These are phyloP conservation scores for Leucosticte australis DNA, from an alignment of 2,113 vertebrate species.

Conservation along the genomic window DNA sequence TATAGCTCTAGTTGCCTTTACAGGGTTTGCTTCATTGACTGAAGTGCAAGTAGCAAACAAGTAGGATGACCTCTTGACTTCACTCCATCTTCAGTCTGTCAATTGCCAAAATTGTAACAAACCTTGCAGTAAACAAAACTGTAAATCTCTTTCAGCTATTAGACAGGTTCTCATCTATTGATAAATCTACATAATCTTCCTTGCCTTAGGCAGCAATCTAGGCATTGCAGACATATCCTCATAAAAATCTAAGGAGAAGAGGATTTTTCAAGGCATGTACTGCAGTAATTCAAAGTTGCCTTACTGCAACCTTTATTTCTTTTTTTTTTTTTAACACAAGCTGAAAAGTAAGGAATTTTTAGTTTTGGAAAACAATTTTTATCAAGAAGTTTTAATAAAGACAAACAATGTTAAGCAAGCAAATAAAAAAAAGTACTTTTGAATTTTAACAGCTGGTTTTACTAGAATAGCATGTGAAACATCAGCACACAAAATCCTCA, in stretches of 20 bases:
- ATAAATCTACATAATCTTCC: slow-evolving; percentile 40
- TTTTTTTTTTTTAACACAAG: neutral
- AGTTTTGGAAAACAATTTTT: neutral
- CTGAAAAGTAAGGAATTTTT: neutral
- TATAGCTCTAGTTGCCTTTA: neutral
- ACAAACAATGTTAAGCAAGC: neutral
- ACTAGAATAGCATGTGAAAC: neutral
- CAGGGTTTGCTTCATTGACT: neutral
- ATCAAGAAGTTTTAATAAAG: neutral
- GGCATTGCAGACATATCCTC: neutral
- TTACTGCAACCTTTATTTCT: neutral
- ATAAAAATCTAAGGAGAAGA: neutral
- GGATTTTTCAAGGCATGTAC: neutral
- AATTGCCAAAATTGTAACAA: neutral
- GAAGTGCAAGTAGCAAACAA: neutral
- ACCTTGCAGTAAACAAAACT: slow-evolving; percentile 35
- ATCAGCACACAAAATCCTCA: neutral
- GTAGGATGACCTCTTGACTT: neutral
- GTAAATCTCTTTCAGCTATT: slow-evolving; percentile 39
- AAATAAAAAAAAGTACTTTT: neutral
- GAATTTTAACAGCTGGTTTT: neutral
- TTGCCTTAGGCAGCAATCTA: slow-evolving; percentile 21
- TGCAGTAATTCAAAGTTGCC: neutral
- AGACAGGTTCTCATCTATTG: slow-evolving; percentile 1
- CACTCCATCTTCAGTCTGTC: slow-evolving; percentile 10